Percentiles rank a stretch among this genome's conserved stretches.
Conservation (phyloP, 2,113 vertebrate species). For the Phoxinus phoxinus region DNA sequence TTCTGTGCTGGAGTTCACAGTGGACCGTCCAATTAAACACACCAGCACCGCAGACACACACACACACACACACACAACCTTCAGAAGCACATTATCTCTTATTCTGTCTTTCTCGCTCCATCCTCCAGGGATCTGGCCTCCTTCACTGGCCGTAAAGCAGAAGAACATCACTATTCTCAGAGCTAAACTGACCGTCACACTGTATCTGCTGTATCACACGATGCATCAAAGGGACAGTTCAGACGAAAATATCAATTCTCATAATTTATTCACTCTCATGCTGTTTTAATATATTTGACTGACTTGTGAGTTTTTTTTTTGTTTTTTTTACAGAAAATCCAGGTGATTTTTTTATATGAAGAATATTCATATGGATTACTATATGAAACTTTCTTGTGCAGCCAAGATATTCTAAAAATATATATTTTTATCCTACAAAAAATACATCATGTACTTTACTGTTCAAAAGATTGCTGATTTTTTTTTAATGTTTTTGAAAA, state of each 20-base stretch:
- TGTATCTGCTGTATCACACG: too few relatives aligned
- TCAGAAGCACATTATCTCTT: slow-evolving; percentile 33
- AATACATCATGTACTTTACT: not conserved
- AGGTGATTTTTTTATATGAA: not conserved
- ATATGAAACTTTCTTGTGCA: not conserved
- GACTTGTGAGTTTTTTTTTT: not conserved
- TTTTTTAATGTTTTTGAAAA: not conserved
- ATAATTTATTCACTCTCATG: slow-evolving; percentile 8
- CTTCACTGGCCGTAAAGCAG: slow-evolving; percentile 35
- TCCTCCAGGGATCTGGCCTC: slow-evolving; percentile 44
- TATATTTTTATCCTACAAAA: not conserved
- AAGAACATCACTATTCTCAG: slow-evolving; percentile 25
- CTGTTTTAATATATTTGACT: not conserved
- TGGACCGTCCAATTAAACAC: slow-evolving; percentile 35
- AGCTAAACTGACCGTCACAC: not conserved
- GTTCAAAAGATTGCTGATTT: not conserved
- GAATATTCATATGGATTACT: not conserved
- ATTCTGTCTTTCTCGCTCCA: slow-evolving; percentile 22
- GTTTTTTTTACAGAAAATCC: not conserved
- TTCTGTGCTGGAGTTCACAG: slow-evolving; percentile 38
- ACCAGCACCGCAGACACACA: slow-evolving; percentile 22
- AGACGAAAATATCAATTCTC: not conserved
- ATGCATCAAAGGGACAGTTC: not conserved
- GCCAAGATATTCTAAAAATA: not conserved
- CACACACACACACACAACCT: slow-evolving; percentile 16